Evolutionary conservation across 2,797 vertebrate genomes (phyloP).

Genomic region (Poecilia velifera): DNA sequence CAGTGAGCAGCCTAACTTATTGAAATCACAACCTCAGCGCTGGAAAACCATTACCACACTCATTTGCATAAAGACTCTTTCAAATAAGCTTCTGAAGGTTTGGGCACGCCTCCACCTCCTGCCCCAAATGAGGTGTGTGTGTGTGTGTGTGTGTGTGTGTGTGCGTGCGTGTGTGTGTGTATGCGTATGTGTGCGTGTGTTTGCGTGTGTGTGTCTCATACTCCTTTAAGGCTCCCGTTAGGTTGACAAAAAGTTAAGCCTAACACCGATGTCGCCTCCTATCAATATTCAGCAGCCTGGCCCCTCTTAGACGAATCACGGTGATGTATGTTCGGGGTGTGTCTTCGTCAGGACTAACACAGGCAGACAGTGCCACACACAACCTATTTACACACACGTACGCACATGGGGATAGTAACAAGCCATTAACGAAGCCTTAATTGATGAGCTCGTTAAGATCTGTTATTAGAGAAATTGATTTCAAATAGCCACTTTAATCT

Average conservation of each 20-base stretch:
- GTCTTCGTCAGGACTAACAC: conserved; percentile 56
- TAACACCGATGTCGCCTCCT: conserved; percentile 26
- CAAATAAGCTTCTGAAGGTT: conserved; percentile 61
- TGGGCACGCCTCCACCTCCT: conserved; percentile 49
- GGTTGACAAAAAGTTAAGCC: conserved; percentile 46
- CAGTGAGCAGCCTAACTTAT: conserved; percentile 84
- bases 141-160: conserved; percentile 1
- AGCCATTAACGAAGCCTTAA: conserved; percentile 98
- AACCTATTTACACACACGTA: conserved; percentile 30
- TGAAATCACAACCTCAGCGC: conserved; percentile 84
- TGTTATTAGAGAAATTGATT: conserved; percentile 99
- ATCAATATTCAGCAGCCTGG: conserved; percentile 41
- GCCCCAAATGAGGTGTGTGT: conserved; percentile 14
- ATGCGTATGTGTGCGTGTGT: background rate
- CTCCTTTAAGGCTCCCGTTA: conserved; percentile 44
- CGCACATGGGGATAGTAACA: conserved; percentile 80
- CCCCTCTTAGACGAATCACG: conserved; percentile 43
- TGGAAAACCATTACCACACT: conserved; percentile 86
- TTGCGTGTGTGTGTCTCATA: conserved; percentile 27
- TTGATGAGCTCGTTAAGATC: conserved; percentile 99
- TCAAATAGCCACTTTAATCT: conserved; percentile 99
- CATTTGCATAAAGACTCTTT: conserved; percentile 84
- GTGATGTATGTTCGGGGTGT: conserved; percentile 53
- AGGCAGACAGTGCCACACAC: conserved; percentile 41
- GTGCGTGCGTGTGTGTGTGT: conserved; percentile 9